Evolutionary conservation across 2,113 vertebrate genomes (phyloP).

Genomic region (Vireo altiloquus): DNA sequence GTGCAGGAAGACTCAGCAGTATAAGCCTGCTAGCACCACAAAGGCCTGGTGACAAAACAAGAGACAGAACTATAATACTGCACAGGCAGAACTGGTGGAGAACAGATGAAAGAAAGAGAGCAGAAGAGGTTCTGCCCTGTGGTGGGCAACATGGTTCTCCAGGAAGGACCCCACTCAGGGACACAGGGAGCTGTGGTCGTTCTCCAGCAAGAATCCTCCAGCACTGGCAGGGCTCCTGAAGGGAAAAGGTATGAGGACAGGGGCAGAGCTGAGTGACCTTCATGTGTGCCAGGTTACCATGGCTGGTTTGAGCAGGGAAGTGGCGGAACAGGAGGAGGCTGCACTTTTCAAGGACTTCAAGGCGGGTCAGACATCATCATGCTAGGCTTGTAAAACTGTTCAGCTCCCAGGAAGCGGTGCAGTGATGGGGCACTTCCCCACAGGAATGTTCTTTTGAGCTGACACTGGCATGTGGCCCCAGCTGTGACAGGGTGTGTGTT

Average conservation of each 20-base stretch:
- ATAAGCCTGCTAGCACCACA: fast-evolving
- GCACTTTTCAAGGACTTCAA: not conserved
- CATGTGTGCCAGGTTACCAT: not conserved
- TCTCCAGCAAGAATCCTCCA: not conserved
- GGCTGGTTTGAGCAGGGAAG: not conserved
- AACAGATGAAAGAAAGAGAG: not conserved
- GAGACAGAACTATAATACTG: not conserved
- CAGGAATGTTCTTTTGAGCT: not conserved
- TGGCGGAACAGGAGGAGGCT: not conserved
- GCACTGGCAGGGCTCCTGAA: not conserved
- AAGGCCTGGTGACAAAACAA: not conserved
- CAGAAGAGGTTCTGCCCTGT: not conserved
- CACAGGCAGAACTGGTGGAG: not conserved
- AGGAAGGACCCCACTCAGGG: not conserved
- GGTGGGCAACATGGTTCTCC: not conserved
- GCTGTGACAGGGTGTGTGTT: not conserved
- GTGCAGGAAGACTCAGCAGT: not conserved
- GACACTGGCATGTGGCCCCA: not conserved
- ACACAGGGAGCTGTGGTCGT: not conserved
- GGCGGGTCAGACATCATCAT: not conserved
- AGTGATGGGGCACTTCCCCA: not conserved
- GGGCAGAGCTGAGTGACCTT: not conserved
- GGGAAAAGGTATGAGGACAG: not conserved
- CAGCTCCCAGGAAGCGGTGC: not conserved
- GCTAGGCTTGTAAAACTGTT: not conserved